Evolutionary conservation across 2,113 vertebrate genomes (phyloP).

Genomic region (Leptodactylus fuscus): DNA sequence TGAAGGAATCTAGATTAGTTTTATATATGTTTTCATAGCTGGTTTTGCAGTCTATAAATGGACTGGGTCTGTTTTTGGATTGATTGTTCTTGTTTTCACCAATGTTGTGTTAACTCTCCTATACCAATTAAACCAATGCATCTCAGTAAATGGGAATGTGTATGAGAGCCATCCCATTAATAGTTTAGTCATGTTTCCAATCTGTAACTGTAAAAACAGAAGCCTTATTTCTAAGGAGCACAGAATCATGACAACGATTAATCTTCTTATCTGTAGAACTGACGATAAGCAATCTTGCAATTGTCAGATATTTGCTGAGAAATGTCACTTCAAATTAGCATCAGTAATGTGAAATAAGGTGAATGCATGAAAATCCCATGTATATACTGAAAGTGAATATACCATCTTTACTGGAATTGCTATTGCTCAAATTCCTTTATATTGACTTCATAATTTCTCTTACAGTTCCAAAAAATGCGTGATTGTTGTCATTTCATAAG

Average conservation of each 20-base stretch:
- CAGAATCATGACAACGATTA: background rate
- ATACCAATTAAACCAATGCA: too few species aligned
- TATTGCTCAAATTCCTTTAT: background rate
- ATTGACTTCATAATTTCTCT: too few species aligned
- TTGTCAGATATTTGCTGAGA: conserved; percentile 31
- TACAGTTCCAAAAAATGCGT: too few species aligned
- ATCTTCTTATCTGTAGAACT: conserved; percentile 11
- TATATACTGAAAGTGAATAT: background rate
- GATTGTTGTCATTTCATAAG: too few species aligned
- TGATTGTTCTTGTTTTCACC: too few species aligned
- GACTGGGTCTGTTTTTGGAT: too few species aligned
- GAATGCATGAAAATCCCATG: background rate
- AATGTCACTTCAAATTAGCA: conserved; percentile 23
- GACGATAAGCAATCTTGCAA: conserved; percentile 1
- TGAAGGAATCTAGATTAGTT: too few species aligned
- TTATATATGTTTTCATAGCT: too few species aligned
- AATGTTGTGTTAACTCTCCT: too few species aligned
- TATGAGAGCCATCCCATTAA: too few species aligned
- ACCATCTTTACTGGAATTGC: background rate
- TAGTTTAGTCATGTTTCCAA: background rate
- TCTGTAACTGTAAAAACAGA: background rate
- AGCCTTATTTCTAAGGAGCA: background rate
- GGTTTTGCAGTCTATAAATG: too few species aligned
- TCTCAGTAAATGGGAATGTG: too few species aligned
- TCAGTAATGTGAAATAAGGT: background rate